Percentiles rank a stretch among this genome's conserved stretches.
Conservation (phyloP, 2,888 invertebrate genomes). For the Pemphredon lugubris region DNA sequence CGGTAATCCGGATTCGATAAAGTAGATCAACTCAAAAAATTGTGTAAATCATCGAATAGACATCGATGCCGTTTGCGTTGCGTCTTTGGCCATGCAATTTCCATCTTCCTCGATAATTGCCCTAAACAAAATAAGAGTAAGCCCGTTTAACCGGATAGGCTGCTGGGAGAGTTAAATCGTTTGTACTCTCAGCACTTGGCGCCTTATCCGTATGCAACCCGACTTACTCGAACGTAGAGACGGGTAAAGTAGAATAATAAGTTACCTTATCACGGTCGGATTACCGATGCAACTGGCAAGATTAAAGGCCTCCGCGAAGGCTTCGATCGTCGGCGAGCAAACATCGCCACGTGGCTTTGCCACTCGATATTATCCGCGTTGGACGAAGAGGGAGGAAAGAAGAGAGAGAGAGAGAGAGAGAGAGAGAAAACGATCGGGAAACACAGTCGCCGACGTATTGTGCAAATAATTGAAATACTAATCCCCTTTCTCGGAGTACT, state of each 20-base stretch:
- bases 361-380: constrained; percentile 72
- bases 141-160: too few relatives aligned
- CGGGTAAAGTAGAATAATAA: constrained; percentile 71
- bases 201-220: constrained; percentile 42
- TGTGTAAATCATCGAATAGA: too few relatives aligned
- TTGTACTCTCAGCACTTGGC: constrained; percentile 19
- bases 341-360: constrained; percentile 76
- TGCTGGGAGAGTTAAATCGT: constrained; percentile 26
- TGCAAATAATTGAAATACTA: constrained; percentile 81
- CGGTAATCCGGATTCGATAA: too few relatives aligned
- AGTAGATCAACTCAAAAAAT: too few relatives aligned
- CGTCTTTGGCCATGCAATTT: too few relatives aligned
- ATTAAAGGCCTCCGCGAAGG: constrained; percentile 24
- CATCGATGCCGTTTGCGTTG: too few relatives aligned
- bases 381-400: constrained; percentile 17
- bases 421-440: background rate
- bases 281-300: constrained; percentile 52
- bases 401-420: background rate
- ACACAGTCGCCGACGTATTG: constrained; percentile 64
- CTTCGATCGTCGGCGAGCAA: constrained; percentile 64
- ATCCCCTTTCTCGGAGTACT: constrained; percentile 69
- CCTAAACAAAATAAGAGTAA: too few relatives aligned
- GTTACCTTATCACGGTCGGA: constrained; percentile 70
- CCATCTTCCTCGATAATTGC: too few relatives aligned
- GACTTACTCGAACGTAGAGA: constrained; percentile 24